Conservation (phyloP, 2,888 invertebrate species). For the Drosophila rubida region DNA sequence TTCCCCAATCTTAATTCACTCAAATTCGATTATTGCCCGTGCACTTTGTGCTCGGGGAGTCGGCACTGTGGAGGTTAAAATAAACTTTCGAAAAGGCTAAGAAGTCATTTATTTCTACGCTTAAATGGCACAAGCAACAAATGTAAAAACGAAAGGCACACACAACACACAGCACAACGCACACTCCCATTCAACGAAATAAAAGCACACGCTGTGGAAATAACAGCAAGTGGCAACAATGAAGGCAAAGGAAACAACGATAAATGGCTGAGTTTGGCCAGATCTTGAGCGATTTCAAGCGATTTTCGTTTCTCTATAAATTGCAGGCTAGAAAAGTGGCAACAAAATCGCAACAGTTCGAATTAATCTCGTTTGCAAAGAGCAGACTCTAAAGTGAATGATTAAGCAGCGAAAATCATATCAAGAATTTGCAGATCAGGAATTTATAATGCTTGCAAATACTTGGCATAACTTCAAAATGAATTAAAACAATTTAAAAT, state of each 20-base stretch:
- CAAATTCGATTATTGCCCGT: slow-evolving; percentile 80
- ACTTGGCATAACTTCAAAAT: too few relatives aligned
- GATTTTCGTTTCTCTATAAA: slow-evolving; percentile 29
- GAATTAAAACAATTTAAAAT: too few relatives aligned
- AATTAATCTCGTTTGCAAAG: too few relatives aligned
- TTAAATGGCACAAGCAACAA: slow-evolving; percentile 72
- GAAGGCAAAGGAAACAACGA: slow-evolving; percentile 34
- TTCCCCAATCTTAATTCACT: slow-evolving; percentile 82
- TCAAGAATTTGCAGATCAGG: too few relatives aligned
- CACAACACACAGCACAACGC: slow-evolving; percentile 4
- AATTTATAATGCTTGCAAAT: too few relatives aligned
- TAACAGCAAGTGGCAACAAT: slow-evolving; percentile 46
- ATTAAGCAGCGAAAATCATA: too few relatives aligned
- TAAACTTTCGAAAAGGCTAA: slow-evolving; percentile 75
- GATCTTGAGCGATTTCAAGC: slow-evolving; percentile 27
- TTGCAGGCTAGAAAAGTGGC: not conserved
- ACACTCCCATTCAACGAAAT: slow-evolving; percentile 29
- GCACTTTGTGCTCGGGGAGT: slow-evolving; percentile 58
- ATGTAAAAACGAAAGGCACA: slow-evolving; percentile 48
- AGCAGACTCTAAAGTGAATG: too few relatives aligned
- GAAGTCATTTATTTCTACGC: slow-evolving; percentile 79
- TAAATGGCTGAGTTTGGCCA: slow-evolving; percentile 32
- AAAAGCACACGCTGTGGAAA: slow-evolving; percentile 23
- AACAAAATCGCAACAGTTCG: not conserved
- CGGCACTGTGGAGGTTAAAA: slow-evolving; percentile 67